A percentile compares a stretch with the other conserved stretches of the same genome.
phyloP scores from a whole-genome alignment of 2,888 invertebrate species.

The Drosophila pseudotalamancana region DNA sequence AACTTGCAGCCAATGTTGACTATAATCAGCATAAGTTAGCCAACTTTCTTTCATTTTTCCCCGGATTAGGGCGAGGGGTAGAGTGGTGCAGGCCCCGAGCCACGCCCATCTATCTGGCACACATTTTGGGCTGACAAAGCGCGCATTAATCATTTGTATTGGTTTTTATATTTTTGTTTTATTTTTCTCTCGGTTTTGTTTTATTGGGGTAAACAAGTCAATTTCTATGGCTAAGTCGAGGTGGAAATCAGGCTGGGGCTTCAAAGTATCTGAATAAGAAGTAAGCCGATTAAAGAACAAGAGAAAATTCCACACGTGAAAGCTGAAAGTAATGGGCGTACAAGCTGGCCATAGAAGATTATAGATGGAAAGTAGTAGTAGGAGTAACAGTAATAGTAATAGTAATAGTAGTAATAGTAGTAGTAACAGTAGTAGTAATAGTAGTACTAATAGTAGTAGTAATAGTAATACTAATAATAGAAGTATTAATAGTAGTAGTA shows the following conservation, averaged over 20 bases:
- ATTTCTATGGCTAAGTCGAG: conserved; percentile 36
- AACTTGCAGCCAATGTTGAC: conserved; percentile 72
- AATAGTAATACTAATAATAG: too few relatives aligned
- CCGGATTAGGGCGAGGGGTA: conserved; percentile 14
- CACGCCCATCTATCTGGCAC: conserved; percentile 43
- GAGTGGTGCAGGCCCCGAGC: conserved; percentile 17
- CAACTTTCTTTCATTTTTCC: conserved; percentile 54
- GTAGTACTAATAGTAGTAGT: too few relatives aligned
- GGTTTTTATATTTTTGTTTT: conserved; percentile 27
- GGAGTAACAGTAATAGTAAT: too few relatives aligned
- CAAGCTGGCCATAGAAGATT: background rate
- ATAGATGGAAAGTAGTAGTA: background rate
- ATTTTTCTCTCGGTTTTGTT: background rate
- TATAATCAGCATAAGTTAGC: conserved; percentile 76
- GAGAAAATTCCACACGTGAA: conserved; percentile 2
- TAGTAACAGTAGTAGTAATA: too few relatives aligned
- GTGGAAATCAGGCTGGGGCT: conserved; percentile 1
- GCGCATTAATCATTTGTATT: conserved; percentile 70
- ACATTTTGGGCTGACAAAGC: conserved; percentile 73
- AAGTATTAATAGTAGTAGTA: too few relatives aligned
- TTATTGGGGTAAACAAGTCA: conserved; percentile 62
- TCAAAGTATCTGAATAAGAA: conserved; percentile 13
- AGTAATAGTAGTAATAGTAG: too few relatives aligned
- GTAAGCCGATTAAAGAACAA: conserved; percentile 37
- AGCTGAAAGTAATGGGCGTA: conserved; percentile 5